Evolutionary conservation across 2,113 vertebrate species (phyloP).

Genomic region (Hymenochirus boettgeri): DNA sequence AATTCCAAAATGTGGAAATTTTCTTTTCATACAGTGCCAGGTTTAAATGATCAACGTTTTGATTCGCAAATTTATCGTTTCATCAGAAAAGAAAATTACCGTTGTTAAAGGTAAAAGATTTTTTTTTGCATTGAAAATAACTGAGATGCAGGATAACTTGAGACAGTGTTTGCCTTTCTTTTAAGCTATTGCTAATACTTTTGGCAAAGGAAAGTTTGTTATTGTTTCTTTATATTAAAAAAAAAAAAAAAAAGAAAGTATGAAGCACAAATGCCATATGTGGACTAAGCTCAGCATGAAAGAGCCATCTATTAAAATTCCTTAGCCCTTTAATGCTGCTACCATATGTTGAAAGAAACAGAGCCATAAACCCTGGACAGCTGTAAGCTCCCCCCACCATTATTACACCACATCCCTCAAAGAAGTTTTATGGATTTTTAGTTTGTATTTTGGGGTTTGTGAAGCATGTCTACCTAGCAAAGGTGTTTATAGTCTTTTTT

Average conservation of each 20-base stretch:
- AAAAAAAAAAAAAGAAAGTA: neutral
- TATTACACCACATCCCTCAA: neutral
- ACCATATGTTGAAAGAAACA: neutral
- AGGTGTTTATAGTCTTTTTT: slow-evolving; percentile 19
- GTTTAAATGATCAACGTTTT: no score
- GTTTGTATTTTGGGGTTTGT: neutral
- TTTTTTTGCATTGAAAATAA: no score
- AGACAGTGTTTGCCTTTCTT: no score
- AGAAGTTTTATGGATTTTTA: neutral
- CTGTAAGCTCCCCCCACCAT: neutral
- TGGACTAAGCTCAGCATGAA: neutral
- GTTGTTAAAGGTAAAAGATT: no score
- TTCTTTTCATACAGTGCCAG: no score
- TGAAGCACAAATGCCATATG: neutral
- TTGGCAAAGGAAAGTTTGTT: no score
- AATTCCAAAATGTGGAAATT: no score
- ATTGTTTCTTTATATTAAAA: neutral
- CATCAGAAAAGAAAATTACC: no score
- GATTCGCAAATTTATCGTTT: no score
- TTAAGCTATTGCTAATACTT: no score
- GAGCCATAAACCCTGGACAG: slow-evolving; percentile 1
- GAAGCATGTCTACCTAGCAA: slow-evolving; percentile 1
- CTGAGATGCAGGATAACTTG: no score
- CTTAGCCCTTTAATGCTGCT: neutral
- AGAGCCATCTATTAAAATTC: neutral